Conservation (phyloP, 2,888 invertebrate genomes). For the Ceriagrion tenellum region DNA sequence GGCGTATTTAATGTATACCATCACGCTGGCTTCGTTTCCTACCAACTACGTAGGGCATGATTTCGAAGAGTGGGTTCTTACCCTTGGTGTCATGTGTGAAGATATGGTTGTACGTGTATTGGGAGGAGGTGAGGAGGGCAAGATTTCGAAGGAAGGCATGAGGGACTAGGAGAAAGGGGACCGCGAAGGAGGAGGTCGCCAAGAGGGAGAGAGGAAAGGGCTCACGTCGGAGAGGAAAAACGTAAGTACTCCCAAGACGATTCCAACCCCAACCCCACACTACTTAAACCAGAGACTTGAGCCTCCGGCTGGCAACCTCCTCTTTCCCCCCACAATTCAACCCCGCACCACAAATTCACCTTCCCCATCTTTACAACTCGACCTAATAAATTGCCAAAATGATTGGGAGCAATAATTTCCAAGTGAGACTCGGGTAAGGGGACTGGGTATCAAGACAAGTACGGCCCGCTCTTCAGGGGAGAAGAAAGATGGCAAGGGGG, state of each 20-base stretch:
- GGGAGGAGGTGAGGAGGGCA: neutral
- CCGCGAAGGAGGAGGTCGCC: neutral
- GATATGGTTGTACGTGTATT: neutral
- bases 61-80: too few species aligned
- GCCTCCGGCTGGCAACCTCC: neutral
- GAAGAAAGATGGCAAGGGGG: neutral
- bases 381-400: constrained; percentile 60
- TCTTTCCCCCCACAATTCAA: neutral
- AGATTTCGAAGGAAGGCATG: neutral
- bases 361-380: neutral
- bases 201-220: neutral
- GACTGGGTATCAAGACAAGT: constrained; percentile 36
- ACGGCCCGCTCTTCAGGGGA: neutral
- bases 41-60: too few species aligned
- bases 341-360: neutral
- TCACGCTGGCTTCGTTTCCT: too few species aligned
- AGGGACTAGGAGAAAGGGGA: neutral
- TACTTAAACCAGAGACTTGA: neutral
- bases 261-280: neutral
- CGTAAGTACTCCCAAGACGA: constrained; percentile 49
- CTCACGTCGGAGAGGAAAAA: constrained; percentile 12
- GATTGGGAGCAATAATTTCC: constrained; percentile 54
- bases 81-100: neutral
- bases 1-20: too few species aligned
- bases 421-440: neutral